Evolutionary conservation across 2,888 invertebrate species (phyloP).

Genomic region (Noctuana brunneofusca): DNA sequence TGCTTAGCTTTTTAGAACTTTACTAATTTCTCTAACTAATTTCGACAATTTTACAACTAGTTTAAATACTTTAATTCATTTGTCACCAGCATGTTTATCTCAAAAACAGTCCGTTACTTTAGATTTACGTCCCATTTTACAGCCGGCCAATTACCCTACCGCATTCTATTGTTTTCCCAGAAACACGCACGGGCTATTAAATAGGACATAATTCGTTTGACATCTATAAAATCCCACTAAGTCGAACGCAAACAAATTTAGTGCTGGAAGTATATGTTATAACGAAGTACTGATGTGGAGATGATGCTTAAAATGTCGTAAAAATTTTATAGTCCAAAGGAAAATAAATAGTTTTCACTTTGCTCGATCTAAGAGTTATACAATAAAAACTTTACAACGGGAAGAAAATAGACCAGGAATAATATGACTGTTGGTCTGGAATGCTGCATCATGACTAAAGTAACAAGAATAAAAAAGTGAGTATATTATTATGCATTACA

Average conservation of each 20-base stretch:
- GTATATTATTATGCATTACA: background rate
- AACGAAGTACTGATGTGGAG: conserved; percentile 56
- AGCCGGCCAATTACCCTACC: conserved; percentile 55
- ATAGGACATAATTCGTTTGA: conserved; percentile 44
- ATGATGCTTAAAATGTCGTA: conserved; percentile 75
- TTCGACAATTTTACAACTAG: background rate
- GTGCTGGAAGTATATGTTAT: conserved; percentile 41
- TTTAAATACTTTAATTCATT: conserved; percentile 2
- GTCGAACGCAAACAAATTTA: conserved; percentile 43
- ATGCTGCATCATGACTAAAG: conserved; percentile 25
- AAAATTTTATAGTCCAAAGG: conserved; percentile 70
- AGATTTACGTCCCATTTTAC: conserved; percentile 61
- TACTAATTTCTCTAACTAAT: no score
- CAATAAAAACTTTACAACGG: conserved; percentile 72
- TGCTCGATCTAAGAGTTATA: conserved; percentile 65
- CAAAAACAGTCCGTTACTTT: conserved; percentile 31
- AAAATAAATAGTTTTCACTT: conserved; percentile 76
- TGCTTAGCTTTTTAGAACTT: no score
- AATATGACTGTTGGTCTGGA: conserved; percentile 38
- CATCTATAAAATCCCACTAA: conserved; percentile 46
- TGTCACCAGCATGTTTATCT: conserved; percentile 25
- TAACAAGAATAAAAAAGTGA: conserved; percentile 1
- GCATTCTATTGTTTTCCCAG: conserved; percentile 57
- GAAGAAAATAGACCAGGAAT: conserved; percentile 59
- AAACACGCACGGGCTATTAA: conserved; percentile 50